Evolutionary conservation across 2,113 vertebrate genomes (phyloP), one percentile per base, ranked within the genome.

Genomic region (Electrona antarctica): DNA sequence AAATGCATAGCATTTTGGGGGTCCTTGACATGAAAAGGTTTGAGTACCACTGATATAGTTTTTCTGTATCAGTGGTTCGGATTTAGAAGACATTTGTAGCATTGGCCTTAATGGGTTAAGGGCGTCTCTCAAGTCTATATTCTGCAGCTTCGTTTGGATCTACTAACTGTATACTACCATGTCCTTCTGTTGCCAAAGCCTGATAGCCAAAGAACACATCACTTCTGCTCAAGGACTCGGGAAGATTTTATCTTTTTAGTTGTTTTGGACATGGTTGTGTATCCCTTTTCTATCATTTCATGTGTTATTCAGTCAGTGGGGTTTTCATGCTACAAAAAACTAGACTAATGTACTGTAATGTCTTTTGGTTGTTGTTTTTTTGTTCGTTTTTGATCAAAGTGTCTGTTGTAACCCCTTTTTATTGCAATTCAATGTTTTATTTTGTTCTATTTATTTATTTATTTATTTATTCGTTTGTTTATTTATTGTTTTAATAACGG

Each of bases 141-240:
- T 41, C 87, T 82, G 84, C 84, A 90, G 90, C 87, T 95, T 91
- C 89, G 78, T 94, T 92, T 86, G 87, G 94, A 95, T 90, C 92
- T 92, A 94, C 92, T 92, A 61, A 7, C 7, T 7, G 29, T 33
- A 33, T 33, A 33, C 1, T 41, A 41, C 33, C 80, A 80, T 81
- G 84, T 86, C 88, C 83, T 88, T 91, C 89, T 94, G 90, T 97
- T 94, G 96, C 94, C 95, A 93, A 98, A 97, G 94, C 91, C 94
- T 95, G 93, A 94, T 95, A 96, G 95, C 96, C 97, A 98, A 98
- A 98, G 96, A 98, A 97, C 93, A 87, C 94, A 93, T 88, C 74
- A 93, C 91, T 91, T 92, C 88, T 92, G 91, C 93, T 91, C 92
- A 92, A 93, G 81, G 90, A 92, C 87, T 87, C 88, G 81, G 81